Evolutionary conservation across 2,113 vertebrate genomes (phyloP), one percentile per base, ranked within the genome.

Genomic region (Tapirus terrestris): DNA sequence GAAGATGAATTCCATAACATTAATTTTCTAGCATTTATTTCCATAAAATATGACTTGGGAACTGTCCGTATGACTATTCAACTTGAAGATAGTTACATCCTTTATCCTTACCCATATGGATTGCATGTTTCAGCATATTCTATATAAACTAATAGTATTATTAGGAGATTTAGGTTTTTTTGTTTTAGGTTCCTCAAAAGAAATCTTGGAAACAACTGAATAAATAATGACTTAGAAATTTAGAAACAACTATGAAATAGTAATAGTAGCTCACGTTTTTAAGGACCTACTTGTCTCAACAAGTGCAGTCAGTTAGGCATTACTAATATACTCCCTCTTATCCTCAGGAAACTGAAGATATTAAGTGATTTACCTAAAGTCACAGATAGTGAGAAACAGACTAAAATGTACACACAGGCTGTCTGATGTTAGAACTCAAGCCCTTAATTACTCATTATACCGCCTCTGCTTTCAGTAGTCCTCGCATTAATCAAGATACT

Each of bases 1-100:
- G 0, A 98, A 96, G 43, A 83, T 91, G 25, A 0, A 0, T 96
- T 93, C 87, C 86, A 83, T 83, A 92, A 72, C 31, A 85, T 95
- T 97, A 94, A 68, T 39, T 97, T 91, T 51, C 70, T 72, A 56
- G 14, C 95, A 31, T 97, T 97, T 98, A 73, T 88, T 98, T 97
- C 70, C 91, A 68, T 81, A 89, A 73, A 84, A 72, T 91, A 16
- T 96, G 39, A 67, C 91, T 96, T 95, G 89, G n/a, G 85, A 94
- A 96, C 3, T 73, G n/a, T 95, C 10, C n/a, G 3, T 53, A 27
- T 81, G 39, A 51, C 33, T 96, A 70, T 72, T 56, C 94, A 97
- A 96, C 53, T 80, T 97, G 60, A 80, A 96, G 25, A 85, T n/a
- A 77, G 9, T 87, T 92, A 82, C 72, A 94, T 96, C 89, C 60